Conservation (phyloP, 1,140 invertebrate genomes). For the Drosophila ercepeae region DNA sequence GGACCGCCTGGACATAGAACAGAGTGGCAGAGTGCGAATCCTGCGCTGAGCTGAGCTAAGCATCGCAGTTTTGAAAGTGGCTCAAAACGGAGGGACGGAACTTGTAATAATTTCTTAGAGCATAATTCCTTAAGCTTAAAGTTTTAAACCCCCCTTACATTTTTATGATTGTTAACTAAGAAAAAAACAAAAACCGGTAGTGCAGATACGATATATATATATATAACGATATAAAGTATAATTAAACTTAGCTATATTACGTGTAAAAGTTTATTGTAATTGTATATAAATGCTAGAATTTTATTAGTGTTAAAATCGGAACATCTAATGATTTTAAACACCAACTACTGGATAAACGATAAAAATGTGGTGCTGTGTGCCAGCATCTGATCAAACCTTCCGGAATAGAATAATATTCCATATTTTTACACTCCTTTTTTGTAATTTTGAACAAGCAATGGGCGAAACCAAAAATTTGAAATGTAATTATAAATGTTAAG, state of each 20-base stretch:
- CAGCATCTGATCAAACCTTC: slow-evolving; percentile 34
- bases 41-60: slow-evolving; percentile 44
- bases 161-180: slow-evolving; percentile 76
- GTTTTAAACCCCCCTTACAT: slow-evolving; percentile 68
- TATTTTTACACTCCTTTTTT: background rate
- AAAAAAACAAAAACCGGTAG: slow-evolving; percentile 60
- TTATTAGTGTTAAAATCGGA: slow-evolving; percentile 67
- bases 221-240: slow-evolving; percentile 39
- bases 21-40: slow-evolving; percentile 24
- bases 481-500: slow-evolving; percentile 28
- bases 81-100: background rate
- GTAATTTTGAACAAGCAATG: slow-evolving; percentile 18
- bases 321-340: slow-evolving; percentile 39
- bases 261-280: slow-evolving; percentile 63
- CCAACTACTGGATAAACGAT: slow-evolving; percentile 17
- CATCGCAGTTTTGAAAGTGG: too few relatives aligned
- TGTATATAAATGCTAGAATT: slow-evolving; percentile 76
- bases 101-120: slow-evolving; percentile 72
- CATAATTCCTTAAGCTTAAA: slow-evolving; percentile 73
- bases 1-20: slow-evolving; percentile 14
- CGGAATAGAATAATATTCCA: slow-evolving; percentile 26
- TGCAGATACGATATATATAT: slow-evolving; percentile 45
- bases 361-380: slow-evolving; percentile 38
- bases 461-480: slow-evolving; percentile 40
- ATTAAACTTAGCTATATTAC: slow-evolving; percentile 41